phyloP scores from a whole-genome alignment of 2,797 vertebrate genomes.

The Tokudaia muenninki region DNA sequence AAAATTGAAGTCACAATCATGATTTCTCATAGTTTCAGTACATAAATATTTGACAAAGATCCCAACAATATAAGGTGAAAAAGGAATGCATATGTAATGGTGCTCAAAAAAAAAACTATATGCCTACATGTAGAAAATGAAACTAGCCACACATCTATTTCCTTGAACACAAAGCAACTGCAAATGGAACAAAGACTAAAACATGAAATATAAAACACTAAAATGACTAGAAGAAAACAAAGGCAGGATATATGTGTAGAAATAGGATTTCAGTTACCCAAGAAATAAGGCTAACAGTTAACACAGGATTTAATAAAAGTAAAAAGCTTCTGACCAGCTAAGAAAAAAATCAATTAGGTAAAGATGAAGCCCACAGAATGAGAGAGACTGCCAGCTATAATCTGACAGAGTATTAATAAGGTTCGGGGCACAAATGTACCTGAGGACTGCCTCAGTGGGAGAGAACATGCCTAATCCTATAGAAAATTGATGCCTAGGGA shows the following conservation, averaged over 20 bases:
- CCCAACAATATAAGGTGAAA: neutral
- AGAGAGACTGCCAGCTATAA: neutral
- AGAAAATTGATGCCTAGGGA: too few relatives aligned
- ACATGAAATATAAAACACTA: neutral
- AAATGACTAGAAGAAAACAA: neutral
- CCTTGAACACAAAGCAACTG: neutral
- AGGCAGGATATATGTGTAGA: neutral
- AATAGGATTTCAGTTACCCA: neutral
- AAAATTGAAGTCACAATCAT: neutral
- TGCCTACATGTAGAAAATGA: neutral
- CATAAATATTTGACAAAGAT: neutral
- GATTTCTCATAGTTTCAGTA: neutral
- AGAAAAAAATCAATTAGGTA: neutral
- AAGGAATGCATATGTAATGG: neutral
- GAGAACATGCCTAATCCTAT: neutral
- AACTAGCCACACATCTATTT: neutral
- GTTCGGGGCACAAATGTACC: neutral
- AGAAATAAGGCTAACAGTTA: neutral
- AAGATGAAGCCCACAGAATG: neutral
- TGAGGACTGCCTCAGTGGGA: too few relatives aligned
- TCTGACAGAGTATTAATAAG: neutral
- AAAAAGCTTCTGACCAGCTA: too few relatives aligned
- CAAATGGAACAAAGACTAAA: neutral
- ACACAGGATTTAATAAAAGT: too few relatives aligned
- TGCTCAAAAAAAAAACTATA: neutral